These are phyloP conservation scores for Seriola aureovittata DNA, from an alignment of 2,113 vertebrate species.

Conservation along the genomic window DNA sequence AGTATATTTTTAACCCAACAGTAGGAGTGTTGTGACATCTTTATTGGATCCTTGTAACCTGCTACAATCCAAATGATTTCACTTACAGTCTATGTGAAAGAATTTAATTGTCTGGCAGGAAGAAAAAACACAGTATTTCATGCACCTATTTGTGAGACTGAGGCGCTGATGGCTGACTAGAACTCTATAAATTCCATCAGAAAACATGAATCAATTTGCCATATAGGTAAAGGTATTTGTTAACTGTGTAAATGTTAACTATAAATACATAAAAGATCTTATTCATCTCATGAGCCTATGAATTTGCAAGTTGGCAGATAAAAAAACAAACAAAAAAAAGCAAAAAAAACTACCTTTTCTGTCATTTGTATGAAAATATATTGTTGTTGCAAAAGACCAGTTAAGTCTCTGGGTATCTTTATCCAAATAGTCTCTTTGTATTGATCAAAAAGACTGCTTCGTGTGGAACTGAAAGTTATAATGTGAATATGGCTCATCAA, in stretches of 20 bases:
- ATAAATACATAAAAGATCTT: no score
- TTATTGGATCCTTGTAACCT: neutral
- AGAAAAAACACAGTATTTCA: neutral
- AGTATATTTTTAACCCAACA: no score
- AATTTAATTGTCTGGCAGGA: neutral
- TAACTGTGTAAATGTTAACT: no score
- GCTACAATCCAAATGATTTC: neutral
- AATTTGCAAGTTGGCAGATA: constrained; percentile 67
- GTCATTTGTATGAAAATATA: constrained; percentile 62
- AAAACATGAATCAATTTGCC: no score
- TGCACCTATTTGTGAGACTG: neutral
- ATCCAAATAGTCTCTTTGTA: constrained; percentile 28
- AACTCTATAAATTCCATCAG: no score
- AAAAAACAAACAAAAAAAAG: constrained; percentile 22
- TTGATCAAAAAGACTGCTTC: constrained; percentile 51
- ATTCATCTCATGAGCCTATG: no score
- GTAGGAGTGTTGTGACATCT: no score
- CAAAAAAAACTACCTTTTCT: constrained; percentile 16
- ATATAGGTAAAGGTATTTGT: no score
- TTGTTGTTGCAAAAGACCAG: constrained; percentile 52
- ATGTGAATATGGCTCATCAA: constrained; percentile 58
- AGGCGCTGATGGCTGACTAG: neutral
- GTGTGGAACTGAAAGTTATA: constrained; percentile 42
- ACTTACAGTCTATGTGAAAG: neutral
- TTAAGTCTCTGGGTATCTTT: constrained; percentile 35